Base-by-base conservation (phyloP, 2,888 invertebrate genomes). In the Lasioglossum vierecki region DNA sequence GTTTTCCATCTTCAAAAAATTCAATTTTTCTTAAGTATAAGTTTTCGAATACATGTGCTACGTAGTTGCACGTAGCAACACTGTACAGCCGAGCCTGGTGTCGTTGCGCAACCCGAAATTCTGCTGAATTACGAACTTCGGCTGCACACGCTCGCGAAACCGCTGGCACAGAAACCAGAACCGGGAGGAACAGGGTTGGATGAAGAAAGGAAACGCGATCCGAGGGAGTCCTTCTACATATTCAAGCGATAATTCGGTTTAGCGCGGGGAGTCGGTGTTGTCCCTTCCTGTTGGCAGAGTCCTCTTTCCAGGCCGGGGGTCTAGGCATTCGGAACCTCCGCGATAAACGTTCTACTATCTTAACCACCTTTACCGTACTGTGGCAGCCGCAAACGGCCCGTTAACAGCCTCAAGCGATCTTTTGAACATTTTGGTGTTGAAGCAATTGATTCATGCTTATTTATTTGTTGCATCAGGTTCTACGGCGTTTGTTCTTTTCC, bases 61-160 rank as follows among this genome's bases (percentile, higher is more conserved):
- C 53, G 53, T 22, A 8, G 53, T 53, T 53, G 9, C 18, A 8
- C 18, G 49, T 6, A 6, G 49, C 5, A 18, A 53, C 22, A 53
- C 18, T 22, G 3, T 3, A 77, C 80, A 76, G 85, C 79, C 84
- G 80, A 86, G 53, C 0, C 68, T 70, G 53, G 82, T 68, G 79
- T 83, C 83, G 79, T 76, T 57, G 76, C 73, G 53, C 53, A 68
- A 68, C 63, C 72, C 4, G 60, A 85, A 90, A 91, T 89, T 89
- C 84, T 68, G 74, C 74, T 39, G 79, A 88, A 90, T 90, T 87
- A 90, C 89, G 74, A 90, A 90, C 79, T 90, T 89, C 84, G 74
- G 80, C 85, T 85, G 80, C 88, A 53, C 88, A 53, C n/a, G 60
- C 53, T 77, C 75, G n/a, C 11, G 70, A 39, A 68, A 57, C n/a